phyloP scores from a whole-genome alignment of 1,140 invertebrate species.

The Antheraea pernyi region DNA sequence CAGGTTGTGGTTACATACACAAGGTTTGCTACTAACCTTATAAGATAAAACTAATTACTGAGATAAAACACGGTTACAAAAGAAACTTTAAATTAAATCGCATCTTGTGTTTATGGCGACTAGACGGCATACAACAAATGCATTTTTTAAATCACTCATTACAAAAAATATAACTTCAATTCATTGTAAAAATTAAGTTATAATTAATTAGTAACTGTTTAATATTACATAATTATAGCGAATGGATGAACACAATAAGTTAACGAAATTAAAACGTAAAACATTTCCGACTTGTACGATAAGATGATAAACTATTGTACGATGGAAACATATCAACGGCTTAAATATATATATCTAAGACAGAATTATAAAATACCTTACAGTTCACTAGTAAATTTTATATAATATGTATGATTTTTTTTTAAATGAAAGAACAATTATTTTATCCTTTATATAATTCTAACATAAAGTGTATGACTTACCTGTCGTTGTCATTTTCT shows the following conservation, averaged over 20 bases:
- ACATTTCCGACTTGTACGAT: not conserved
- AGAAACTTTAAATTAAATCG: conserved; percentile 70
- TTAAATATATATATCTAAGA: not conserved
- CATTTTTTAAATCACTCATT: conserved; percentile 9
- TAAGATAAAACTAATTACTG: conserved; percentile 46
- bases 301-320: not conserved
- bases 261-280: not conserved
- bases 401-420: not conserved
- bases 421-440: not conserved
- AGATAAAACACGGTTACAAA: conserved; percentile 28
- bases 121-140: conserved; percentile 20
- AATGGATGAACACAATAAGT: not conserved
- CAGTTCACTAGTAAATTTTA: not conserved
- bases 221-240: too few species aligned
- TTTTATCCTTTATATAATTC: not conserved
- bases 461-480: conserved; percentile 10
- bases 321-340: not conserved
- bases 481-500: conserved; percentile 74
- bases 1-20: not conserved
- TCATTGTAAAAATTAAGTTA: not conserved
- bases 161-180: not conserved
- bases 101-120: conserved; percentile 36
- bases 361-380: not conserved
- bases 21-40: conserved; percentile 23
- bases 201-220: too few species aligned